Base-by-base conservation (phyloP, 2,113 vertebrate species). In the Piliocolobus tephrosceles region DNA sequence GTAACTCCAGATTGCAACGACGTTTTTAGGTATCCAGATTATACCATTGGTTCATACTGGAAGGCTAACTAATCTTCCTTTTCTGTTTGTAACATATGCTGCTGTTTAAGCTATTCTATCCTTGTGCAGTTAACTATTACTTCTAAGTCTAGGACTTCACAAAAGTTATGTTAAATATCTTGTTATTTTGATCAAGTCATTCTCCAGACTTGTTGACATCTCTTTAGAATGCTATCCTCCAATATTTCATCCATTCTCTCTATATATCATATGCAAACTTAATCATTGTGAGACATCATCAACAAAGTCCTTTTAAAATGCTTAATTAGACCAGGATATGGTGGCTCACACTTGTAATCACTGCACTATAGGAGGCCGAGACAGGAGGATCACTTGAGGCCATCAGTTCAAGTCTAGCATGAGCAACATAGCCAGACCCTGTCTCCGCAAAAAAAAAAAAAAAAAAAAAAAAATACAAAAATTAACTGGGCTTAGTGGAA, bases 81-180 rank as follows among this genome's bases (percentile, higher is more conserved):
- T n/a, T 88, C 32, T 16, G 23, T 73, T n/a, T 1, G 32, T 30
- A 45, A 52, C 50, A 23, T 57, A 52, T 89, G 52, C 43, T 84
- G 3, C 32, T 89, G 14, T 79, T 45, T 55, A 83, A 88, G 20
- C 13, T 79, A 23, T 8, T 20, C 43, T 85, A 40, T 10, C 14
- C 35, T 52, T 80, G 16, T n/a, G 14, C 55, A 40, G 22, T 90
- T 95, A 90, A 27, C 38, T 76, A 40, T 64, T 91, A 81, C 66
- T 57, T 6, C 35, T 57, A 91, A 87, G 9, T 35, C 66, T 27
- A 75, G 25, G 10, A 52, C 35, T 75, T 95, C 25, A 72, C 6
- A 81, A 85, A 90, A 58, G 16, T 76, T n/a, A 32, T 70, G 16
- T 76, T 90, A 86, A 68, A 93, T 85, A 72, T 72, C 50, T 96